Evolutionary conservation across 2,888 invertebrate genomes (phyloP), one percentile per base, ranked within the genome.

Genomic region (Timandra comae): DNA sequence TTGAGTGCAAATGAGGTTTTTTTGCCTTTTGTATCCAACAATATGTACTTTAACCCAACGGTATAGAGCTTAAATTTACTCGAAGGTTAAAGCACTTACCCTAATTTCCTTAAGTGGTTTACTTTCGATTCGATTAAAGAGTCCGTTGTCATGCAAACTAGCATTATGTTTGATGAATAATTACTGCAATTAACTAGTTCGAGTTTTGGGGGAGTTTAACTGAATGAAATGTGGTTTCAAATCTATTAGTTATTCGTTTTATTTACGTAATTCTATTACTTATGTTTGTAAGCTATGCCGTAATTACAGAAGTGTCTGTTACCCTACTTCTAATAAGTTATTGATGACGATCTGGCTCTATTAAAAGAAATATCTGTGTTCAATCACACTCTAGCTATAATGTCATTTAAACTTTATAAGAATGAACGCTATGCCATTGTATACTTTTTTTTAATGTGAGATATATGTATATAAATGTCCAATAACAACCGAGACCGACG

Each of bases 1-100:
- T 63, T 60, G 63, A 76, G 77, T 74, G 76, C 62, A 77, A 78
- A 77, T 74, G 69, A 77, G 73, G 60, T 71, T 78, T 75, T 76
- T 76, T 75, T 31, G 20, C 32, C 26, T 28, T 24, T 20, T 41
- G 33, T 33, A 30, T 28, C 29, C 13, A 29, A 22, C 12, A 10
- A 21, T 20, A n/a, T 20, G 20, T 24, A 20, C 30, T 26, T 11
- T 34, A 30, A 1, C 12, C 19, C 21, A 8, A n/a, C 28, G 16
- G 22, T 26, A 31, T 29, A 31, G 23, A 35, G 33, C 27, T 22
- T 8, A 31, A 30, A 30, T 30, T 24, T 16, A n/a, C 28, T 21
- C 13, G 27, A 41, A 46, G 37, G 42, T 43, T 38, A 34, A 41
- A 38, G 35, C 42, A 44, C 42, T 51, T 42, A 42, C 30, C 43